Conservation (phyloP, 23 tunicate species). For the Trididemnum miniatum region DNA sequence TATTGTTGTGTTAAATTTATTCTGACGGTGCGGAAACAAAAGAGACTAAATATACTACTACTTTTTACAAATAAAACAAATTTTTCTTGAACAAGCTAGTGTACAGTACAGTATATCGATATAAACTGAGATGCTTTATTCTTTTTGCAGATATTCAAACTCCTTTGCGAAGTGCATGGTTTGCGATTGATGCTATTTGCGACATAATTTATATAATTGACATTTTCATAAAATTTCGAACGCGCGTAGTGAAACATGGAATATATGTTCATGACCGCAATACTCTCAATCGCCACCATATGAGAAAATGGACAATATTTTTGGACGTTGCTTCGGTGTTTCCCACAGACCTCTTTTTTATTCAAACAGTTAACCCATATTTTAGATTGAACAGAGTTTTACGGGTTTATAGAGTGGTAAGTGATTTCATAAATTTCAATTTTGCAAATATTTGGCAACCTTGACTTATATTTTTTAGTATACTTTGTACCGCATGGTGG, state of each 20-base stretch:
- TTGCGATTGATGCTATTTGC: constrained; percentile 67
- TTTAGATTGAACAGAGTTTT: constrained; percentile 52
- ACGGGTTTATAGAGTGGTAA: constrained; percentile 65
- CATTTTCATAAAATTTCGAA: constrained; percentile 74
- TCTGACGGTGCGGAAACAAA: no score
- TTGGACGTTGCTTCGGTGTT: constrained; percentile 68
- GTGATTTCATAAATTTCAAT: constrained; percentile 1
- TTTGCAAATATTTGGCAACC: background rate
- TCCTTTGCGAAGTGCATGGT: constrained; percentile 61
- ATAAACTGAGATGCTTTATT: no score
- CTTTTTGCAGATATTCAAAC: constrained; percentile 56
- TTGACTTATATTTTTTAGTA: constrained; percentile 24
- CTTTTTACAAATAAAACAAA: no score
- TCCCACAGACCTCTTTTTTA: constrained; percentile 81
- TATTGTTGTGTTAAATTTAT: no score
- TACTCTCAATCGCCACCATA: constrained; percentile 34
- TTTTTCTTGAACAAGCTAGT: no score
- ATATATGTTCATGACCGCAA: constrained; percentile 31
- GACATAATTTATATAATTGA: constrained; percentile 69
- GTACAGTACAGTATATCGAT: no score
- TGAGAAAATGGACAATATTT: constrained; percentile 56
- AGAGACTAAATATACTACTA: no score
- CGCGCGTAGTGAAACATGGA: constrained; percentile 55
- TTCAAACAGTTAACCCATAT: constrained; percentile 60
- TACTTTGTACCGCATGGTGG: constrained; percentile 67